These are phyloP conservation scores for Diabrotica undecimpunctata DNA, from an alignment of 1,140 invertebrate species.

Conservation along the genomic window DNA sequence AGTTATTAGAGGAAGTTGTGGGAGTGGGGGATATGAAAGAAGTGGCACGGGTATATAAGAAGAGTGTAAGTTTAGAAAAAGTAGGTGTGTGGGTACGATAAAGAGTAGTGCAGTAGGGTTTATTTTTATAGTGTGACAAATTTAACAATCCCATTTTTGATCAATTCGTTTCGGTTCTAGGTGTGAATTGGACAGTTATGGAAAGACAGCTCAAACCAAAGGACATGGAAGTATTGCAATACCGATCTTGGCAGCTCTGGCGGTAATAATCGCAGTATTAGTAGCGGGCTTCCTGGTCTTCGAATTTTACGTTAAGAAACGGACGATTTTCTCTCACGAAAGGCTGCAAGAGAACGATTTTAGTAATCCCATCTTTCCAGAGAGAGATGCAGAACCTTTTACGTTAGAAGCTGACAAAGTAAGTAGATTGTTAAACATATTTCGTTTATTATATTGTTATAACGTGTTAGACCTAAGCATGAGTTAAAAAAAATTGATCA, in stretches of 20 bases:
- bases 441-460: too few relatives aligned
- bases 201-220: constrained; percentile 4
- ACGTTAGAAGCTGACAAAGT: constrained; percentile 60
- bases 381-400: constrained; percentile 60
- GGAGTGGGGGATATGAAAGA: too few relatives aligned
- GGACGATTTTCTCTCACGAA: constrained; percentile 70
- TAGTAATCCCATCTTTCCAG: constrained; percentile 82
- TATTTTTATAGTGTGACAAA: too few relatives aligned
- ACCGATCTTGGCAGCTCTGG: constrained; percentile 25
- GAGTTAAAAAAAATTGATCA: too few relatives aligned
- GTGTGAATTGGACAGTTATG: constrained; percentile 12
- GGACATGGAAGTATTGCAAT: constrained; percentile 25
- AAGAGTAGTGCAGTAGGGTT: too few relatives aligned
- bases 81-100: too few relatives aligned
- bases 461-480: too few relatives aligned
- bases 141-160: too few relatives aligned
- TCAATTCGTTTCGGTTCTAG: background rate
- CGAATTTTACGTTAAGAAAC: constrained; percentile 46
- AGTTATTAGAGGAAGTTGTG: too few relatives aligned
- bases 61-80: too few relatives aligned
- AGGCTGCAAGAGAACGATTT: constrained; percentile 72
- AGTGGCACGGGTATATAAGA: too few relatives aligned
- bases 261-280: constrained; percentile 31
- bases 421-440: constrained; percentile 21
- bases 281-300: constrained; percentile 26